Evolutionary conservation across 2,888 invertebrate genomes (phyloP).

Genomic region (Gasteruption jaculator): DNA sequence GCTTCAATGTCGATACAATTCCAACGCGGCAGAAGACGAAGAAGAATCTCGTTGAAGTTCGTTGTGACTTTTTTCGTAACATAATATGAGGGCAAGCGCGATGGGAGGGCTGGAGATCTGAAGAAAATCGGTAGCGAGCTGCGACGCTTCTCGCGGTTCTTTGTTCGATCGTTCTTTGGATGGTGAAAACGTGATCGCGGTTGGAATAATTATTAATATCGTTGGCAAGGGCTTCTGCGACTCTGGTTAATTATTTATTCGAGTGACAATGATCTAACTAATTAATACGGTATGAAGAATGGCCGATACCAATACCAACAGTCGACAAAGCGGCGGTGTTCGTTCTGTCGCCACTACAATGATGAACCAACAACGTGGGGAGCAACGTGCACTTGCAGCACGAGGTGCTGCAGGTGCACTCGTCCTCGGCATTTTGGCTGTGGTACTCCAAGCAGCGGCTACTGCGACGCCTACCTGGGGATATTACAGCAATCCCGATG

Average conservation of each 20-base stretch:
- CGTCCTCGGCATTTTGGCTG: conserved; percentile 49
- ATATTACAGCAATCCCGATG: conserved; percentile 70
- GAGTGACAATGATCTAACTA: too few relatives aligned
- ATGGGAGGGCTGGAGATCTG: background rate
- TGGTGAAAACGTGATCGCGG: conserved; percentile 13
- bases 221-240: background rate
- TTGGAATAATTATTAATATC: conserved; percentile 13
- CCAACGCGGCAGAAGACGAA: too few relatives aligned
- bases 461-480: conserved; percentile 86
- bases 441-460: conserved; percentile 77
- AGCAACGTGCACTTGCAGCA: conserved; percentile 49
- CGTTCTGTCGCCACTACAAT: conserved; percentile 42
- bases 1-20: too few relatives aligned
- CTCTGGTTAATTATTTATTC: too few relatives aligned
- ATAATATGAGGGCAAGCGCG: conserved; percentile 6
- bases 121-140: too few relatives aligned
- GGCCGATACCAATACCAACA: conserved; percentile 48
- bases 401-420: conserved; percentile 45
- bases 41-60: too few relatives aligned
- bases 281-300: conserved; percentile 52
- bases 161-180: too few relatives aligned
- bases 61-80: too few relatives aligned
- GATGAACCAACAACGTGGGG: conserved; percentile 40
- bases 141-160: too few relatives aligned
- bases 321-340: conserved; percentile 43